Evolutionary conservation across 37 sponge, comb jelly and placozoan species (phyloP), one percentile per base, ranked within the genome.

Genomic region (Diacarnus erythraeanus): DNA sequence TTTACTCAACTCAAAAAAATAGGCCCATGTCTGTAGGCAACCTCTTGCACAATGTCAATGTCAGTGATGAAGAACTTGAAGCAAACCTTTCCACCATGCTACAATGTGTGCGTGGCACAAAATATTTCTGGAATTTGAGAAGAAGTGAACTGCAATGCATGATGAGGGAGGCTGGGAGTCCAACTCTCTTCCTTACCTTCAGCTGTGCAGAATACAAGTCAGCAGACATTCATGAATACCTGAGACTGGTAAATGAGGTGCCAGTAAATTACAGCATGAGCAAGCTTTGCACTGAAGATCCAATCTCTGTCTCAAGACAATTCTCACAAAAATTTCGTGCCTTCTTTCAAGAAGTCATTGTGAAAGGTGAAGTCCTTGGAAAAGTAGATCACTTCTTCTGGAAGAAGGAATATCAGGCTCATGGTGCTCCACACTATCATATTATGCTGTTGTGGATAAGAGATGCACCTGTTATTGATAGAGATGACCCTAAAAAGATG

Each of bases 361-460:
- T 69, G 44, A 87, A 81, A 42, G 78, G 83, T 12, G 30, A 51
- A 37, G 56, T 78, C 25, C 29, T 85, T 30, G 83, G 88, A 21
- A 34, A 41, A 9, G 82, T 87, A 29, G 64, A 42, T 4, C 83
- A 88, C 44, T 81, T 77, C n/a, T 82, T 40, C 63, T 81, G 71
- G 60, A 79, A 73, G 6, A 71, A 80, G n/a, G n/a, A n/a, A n/a
- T n/a, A n/a, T n/a, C n/a, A n/a, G 58, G 33, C 59, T 9, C 33
- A 74, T 42, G 83, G 89, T 29, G 84, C 89, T 15, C 77, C 64
- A 34, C 77, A 88, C 60, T 88, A 82, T 42, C 89, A 88, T 71
- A 60, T 70, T 2, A n/a, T n/a, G n/a, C 66, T 82, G 0, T 15
- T 82, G 17, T 88, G 89, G 83, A 77, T 78, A 9, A 2, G 38